Base-by-base conservation (phyloP, 2,888 invertebrate species). In the Eilema depressum region DNA sequence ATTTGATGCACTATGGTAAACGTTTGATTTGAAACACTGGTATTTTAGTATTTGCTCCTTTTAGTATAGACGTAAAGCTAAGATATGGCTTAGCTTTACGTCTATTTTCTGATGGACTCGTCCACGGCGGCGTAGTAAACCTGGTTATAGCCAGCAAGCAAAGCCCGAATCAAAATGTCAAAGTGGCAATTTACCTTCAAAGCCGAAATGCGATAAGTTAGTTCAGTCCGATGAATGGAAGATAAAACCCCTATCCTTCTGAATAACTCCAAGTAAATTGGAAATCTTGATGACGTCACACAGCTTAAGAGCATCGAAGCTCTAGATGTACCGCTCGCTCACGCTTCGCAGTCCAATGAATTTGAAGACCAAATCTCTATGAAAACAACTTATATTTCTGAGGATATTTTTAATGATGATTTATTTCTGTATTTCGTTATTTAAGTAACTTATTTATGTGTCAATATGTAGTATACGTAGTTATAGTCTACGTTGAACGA, bases 211-310 rank as follows among this genome's bases (percentile, higher is more conserved):
- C 79, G 79, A 83, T 83, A 87, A 85, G 81, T 86, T 86, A 78
- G 80, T 82, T 79, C 68, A 73, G 68, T 66, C 79, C 77, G 78
- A 83, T 84, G 79, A 82, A 85, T 82, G 70, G 69, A 73, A 81
- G 85, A 84, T 87, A 86, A 82, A 84, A 79, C 82, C 84, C 83
- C 78, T 85, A 86, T 85, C 83, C 81, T 80, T 80, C 78, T 79
- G 79, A 83, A 79, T 85, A 85, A 83, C 80, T 82, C 74, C 75
- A 74, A 83, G 77, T 83, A 85, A 86, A 87, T 87, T 86, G 84
- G 80, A 85, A 85, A 87, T 83, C 81, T 84, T 85, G 83, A 87
- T 84, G 87, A 86, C 83, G 81, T 83, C 81, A 81, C 80, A 72
- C 80, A 84, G 81, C 82, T 83, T 82, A 82, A 79, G 82, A 82